These are phyloP conservation scores for Dynastes maya DNA, from an alignment of 2,888 invertebrate species.

Conservation along the genomic window DNA sequence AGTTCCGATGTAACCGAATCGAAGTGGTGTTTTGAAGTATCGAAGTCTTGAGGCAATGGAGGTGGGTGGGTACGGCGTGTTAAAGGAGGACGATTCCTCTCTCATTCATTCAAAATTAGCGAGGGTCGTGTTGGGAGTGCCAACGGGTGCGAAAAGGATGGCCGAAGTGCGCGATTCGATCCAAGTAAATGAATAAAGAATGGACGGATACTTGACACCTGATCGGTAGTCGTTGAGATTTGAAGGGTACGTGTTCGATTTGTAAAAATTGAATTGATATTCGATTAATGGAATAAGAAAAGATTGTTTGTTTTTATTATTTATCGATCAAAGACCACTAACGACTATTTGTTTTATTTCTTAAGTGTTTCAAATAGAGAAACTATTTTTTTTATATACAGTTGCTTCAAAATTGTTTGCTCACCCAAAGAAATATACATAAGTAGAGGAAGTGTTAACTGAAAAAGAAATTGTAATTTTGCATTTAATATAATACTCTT, in stretches of 20 bases:
- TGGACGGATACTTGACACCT: constrained; percentile 65
- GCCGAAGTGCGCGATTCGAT: constrained; percentile 38
- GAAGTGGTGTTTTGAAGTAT: constrained; percentile 56
- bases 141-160: constrained; percentile 33
- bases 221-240: constrained; percentile 61
- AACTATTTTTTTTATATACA: too few species aligned
- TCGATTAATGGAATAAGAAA: too few species aligned
- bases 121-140: neutral
- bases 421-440: too few species aligned
- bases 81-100: constrained; percentile 11
- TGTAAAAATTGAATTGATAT: too few species aligned
- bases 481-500: too few species aligned
- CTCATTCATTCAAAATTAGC: constrained; percentile 21
- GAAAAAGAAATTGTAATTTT: too few species aligned
- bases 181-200: constrained; percentile 60
- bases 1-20: constrained; percentile 63
- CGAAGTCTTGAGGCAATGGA: constrained; percentile 16
- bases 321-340: too few species aligned
- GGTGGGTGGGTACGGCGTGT: neutral
- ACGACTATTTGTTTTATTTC: too few species aligned
- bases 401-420: too few species aligned
- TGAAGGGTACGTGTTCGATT: neutral
- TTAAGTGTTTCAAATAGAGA: too few species aligned
- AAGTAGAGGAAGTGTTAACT: too few species aligned
- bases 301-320: too few species aligned